phyloP scores from a whole-genome alignment of 2,797 vertebrate genomes.

The Leptodactylus fallax region DNA sequence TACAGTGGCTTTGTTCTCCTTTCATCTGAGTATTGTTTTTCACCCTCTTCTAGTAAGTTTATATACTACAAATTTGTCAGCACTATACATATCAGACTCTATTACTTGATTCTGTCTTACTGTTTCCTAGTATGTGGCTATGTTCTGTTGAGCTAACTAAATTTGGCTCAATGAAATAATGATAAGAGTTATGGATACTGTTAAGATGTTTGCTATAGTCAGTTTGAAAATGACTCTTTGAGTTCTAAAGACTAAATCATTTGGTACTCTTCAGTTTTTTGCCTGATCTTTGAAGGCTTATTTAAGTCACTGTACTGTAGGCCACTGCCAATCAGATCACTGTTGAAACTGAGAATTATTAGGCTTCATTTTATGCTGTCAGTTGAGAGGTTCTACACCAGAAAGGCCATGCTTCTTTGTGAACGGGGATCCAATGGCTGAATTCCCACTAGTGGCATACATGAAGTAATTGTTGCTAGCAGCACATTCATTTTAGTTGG shows the following conservation, averaged over 20 bases:
- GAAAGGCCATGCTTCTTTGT: neutral
- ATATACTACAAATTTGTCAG: slow-evolving; percentile 53
- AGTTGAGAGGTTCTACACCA: neutral
- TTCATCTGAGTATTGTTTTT: slow-evolving; percentile 57
- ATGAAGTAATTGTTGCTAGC: too few relatives aligned
- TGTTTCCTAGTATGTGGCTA: neutral
- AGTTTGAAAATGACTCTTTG: neutral
- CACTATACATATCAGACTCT: slow-evolving; percentile 34
- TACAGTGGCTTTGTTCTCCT: slow-evolving; percentile 27
- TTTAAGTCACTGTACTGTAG: neutral
- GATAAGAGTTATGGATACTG: too few relatives aligned
- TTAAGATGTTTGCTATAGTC: neutral
- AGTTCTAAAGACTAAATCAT: neutral
- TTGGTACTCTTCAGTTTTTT: neutral
- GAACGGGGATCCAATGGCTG: neutral
- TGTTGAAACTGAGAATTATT: neutral
- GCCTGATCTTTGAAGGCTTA: neutral
- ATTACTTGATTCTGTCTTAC: slow-evolving; percentile 19
- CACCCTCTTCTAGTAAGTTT: slow-evolving; percentile 37
- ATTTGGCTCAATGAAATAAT: neutral
- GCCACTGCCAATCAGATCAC: neutral
- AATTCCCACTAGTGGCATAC: too few relatives aligned
- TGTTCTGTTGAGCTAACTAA: neutral
- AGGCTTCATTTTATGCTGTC: neutral
- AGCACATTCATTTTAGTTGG: too few relatives aligned